Evolutionary conservation across 2,888 invertebrate species (phyloP), one percentile per base, ranked within the genome.

Genomic region (Diplazon laetatorius): DNA sequence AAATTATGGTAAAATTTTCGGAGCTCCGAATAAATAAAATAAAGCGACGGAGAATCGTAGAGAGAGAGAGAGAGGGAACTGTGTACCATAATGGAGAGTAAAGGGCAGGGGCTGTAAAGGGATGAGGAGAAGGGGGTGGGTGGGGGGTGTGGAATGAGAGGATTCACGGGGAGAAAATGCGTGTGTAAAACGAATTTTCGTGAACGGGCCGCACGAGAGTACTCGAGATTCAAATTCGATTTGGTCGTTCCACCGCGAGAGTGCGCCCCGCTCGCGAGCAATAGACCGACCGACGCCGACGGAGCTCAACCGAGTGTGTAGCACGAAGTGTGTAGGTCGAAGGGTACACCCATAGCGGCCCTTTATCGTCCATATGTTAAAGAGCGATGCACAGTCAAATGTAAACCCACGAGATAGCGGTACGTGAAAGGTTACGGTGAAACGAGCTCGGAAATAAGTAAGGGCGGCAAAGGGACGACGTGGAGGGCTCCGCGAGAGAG

Each of bases 171-270:
- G 55, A 76, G 62, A 63, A 20, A 68, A 70, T 39, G 60, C 30
- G 30, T 30, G 30, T 46, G 60, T 75, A 75, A 71, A 78, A 78
- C 46, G 78, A 78, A 78, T 75, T 78, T 78, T 78, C 70, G 78
- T 66, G 75, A 78, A 78, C 75, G 78, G 78, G 75, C 78, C 78
- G 75, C 78, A 78, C 78, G 75, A 78, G 78, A 75, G 78, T 78
- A 62, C 78, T 78, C 78, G 75, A 78, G 75, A 78, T 78, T 78
- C 60, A 78, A 78, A 78, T 78, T 78, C 78, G 78, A 78, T 78
- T 78, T 75, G 70, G 75, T 75, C 75, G 62, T 78, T 75, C 60
- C 70, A 74, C 74, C 74, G 50, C 78, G 74, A 70, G 63, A 65
- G 70, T 63, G 18, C 59, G n/a, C n/a, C n/a, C n/a, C n/a, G n/a